phyloP scores from a whole-genome alignment of 2,113 vertebrate genomes.

The Rhipidura dahli region DNA sequence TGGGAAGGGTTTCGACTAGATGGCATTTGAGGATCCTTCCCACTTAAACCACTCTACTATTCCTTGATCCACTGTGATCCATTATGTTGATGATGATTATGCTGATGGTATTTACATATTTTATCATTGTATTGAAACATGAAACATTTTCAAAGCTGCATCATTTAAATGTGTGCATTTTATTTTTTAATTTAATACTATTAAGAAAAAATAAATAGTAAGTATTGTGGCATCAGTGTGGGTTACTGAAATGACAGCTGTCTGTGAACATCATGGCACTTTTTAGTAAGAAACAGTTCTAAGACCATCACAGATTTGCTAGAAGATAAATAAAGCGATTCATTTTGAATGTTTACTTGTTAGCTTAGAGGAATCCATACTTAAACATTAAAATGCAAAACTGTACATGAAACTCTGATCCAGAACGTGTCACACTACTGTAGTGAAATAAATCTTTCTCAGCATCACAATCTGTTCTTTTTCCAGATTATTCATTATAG shows the following conservation, averaged over 20 bases:
- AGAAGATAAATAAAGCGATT: neutral
- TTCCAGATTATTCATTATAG: neutral
- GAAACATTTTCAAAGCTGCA: neutral
- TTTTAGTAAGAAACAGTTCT: neutral
- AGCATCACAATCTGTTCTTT: neutral
- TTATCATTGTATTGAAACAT: neutral
- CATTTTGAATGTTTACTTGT: neutral
- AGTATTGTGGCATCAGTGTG: neutral
- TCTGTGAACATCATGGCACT: neutral
- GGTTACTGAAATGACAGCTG: neutral
- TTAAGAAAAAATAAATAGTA: neutral
- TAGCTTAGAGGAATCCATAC: neutral
- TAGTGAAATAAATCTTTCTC: neutral
- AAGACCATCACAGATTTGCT: neutral
- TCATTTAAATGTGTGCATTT: neutral
- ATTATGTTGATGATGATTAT: neutral
- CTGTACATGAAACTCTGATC: neutral
- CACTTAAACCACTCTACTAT: neutral
- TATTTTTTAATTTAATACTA: neutral
- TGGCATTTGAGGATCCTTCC: neutral
- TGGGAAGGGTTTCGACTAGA: neutral
- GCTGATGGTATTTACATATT: neutral
- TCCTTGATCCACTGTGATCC: neutral
- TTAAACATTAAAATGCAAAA: slow-evolving; percentile 13
- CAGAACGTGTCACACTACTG: neutral